Evolutionary conservation across 2,888 invertebrate species (phyloP).

Genomic region (Hemaris fuciformis): DNA sequence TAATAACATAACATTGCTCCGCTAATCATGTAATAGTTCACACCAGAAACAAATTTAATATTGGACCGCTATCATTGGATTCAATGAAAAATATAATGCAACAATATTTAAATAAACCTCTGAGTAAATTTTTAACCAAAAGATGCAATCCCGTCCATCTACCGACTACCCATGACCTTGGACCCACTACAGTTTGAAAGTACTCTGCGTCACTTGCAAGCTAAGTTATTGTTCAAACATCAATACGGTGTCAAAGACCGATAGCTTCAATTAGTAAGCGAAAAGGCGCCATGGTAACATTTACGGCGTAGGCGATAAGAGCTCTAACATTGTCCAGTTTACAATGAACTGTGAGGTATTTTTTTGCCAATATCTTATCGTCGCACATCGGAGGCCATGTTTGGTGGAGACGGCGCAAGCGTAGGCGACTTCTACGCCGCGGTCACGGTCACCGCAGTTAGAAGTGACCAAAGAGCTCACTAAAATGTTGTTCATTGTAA

Average conservation of each 20-base stretch:
- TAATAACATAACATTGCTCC: no score
- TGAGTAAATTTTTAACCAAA: no score
- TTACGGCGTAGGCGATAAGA: constrained; percentile 60
- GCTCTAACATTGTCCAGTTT: constrained; percentile 37
- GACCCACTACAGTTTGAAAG: constrained; percentile 22
- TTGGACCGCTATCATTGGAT: no score
- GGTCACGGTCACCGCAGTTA: constrained; percentile 45
- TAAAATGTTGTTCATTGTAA: constrained; percentile 24
- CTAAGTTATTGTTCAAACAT: constrained; percentile 59
- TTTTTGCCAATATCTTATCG: constrained; percentile 28
- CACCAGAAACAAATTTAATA: no score
- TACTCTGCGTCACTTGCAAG: constrained; percentile 36
- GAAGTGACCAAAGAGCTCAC: constrained; percentile 35
- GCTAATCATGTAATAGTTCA: no score
- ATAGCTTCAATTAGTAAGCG: constrained; percentile 71
- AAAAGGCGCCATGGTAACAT: constrained; percentile 60
- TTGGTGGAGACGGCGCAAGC: constrained; percentile 39
- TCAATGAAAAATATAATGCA: no score
- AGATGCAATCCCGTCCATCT: background rate
- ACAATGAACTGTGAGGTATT: constrained; percentile 35
- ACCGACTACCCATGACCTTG: constrained; percentile 14
- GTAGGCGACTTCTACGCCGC: constrained; percentile 58
- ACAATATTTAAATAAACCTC: no score
- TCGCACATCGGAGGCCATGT: constrained; percentile 37
- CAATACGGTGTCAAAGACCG: constrained; percentile 70